Evolutionary conservation across 2,888 invertebrate genomes (phyloP).

Genomic region (Xestia sexstrigata): DNA sequence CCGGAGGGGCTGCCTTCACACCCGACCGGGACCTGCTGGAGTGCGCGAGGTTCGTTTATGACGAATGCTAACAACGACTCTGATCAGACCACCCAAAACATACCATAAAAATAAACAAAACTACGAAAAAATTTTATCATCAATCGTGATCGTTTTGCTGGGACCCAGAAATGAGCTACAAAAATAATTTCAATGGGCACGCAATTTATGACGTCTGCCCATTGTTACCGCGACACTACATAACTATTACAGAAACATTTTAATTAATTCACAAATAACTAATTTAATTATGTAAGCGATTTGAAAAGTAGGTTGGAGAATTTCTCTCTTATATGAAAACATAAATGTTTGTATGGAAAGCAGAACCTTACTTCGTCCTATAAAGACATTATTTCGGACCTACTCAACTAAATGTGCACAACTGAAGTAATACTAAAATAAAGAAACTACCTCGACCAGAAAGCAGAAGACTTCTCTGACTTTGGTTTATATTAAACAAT

Average conservation of each 20-base stretch:
- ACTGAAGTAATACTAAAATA: not conserved
- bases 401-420: not conserved
- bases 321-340: constrained; percentile 20
- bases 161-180: constrained; percentile 83
- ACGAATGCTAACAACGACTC: constrained; percentile 22
- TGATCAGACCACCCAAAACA: constrained; percentile 13
- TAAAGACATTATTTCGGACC: not conserved
- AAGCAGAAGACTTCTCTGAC: not conserved
- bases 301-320: constrained; percentile 12
- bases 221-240: constrained; percentile 52
- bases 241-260: constrained; percentile 36
- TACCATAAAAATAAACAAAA: constrained; percentile 40
- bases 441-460: not conserved
- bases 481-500: not conserved
- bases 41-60: constrained; percentile 87
- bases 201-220: constrained; percentile 72
- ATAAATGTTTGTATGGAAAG: not conserved
- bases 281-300: constrained; percentile 48
- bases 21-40: constrained; percentile 87
- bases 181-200: constrained; percentile 87
- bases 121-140: constrained; percentile 42
- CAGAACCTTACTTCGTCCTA: not conserved
- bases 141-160: constrained; percentile 68
- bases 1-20: constrained; percentile 82
- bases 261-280: constrained; percentile 50